Evolutionary conservation across 2,797 vertebrate genomes (phyloP), one percentile per base, ranked within the genome.

Genomic region (Rhynchonycteris naso): DNA sequence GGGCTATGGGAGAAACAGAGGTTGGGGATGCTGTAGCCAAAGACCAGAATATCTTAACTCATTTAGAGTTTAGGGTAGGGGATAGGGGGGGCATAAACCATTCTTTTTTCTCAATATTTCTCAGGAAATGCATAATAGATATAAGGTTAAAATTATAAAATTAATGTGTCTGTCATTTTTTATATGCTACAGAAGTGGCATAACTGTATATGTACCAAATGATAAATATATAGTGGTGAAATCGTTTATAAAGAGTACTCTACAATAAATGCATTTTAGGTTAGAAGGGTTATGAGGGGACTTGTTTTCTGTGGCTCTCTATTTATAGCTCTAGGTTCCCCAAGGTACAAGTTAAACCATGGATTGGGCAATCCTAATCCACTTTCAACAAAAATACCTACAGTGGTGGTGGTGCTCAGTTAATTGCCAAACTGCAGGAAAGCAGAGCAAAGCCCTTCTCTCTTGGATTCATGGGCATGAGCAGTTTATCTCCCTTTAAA

Each of bases 111-210:
- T 94, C 47, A 65, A 12, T 69, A 82, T 72, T 84, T 84, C 59
- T 88, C 24, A 61, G 13, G 28, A 52, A 91, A 68, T 58, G 88
- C 28, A 56, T 71, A 88, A 58, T 43, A 26, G 13, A 54, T 58
- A 59, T 26, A 68, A 56, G 52, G 19, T 68, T n/a, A 65, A 95
- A 78, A 78, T 83, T 82, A 82, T 43, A 78, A 83, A 91, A 95
- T 71, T 58, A 92, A 88, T 81, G 28, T 56, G 38, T 68, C 24
- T 59, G 43, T 74, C 10, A 50, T 43, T 78, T 93, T 50, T 61
- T 78, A 65, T 54, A 54, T 43, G 61, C n/a, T 65, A 72, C 4
- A 72, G 30, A 91, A 87, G 72, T 38, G 14, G 21, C 50, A 19
- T 52, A 71, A 65, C 76, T 59, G 2, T 33, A 71, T 8, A 59